Evolutionary conservation across 2,797 vertebrate species (phyloP).

Genomic region (Sebastes kiyomatsui): DNA sequence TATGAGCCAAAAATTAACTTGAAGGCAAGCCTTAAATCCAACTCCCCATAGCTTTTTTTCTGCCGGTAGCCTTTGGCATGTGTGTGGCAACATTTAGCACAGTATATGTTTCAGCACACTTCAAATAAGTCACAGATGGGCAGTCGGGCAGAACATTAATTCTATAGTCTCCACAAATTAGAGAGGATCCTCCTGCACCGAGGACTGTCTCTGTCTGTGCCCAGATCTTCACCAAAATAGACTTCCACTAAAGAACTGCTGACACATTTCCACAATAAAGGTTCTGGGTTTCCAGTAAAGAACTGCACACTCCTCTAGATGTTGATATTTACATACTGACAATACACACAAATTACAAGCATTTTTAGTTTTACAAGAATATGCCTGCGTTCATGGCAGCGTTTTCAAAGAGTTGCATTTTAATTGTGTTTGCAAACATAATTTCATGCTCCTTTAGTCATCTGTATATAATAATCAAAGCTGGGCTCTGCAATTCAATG

Average conservation of each 20-base stretch:
- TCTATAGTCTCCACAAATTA: slow-evolving; percentile 79
- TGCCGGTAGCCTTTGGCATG: slow-evolving; percentile 58
- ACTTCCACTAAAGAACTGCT: slow-evolving; percentile 50
- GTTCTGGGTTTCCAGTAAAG: slow-evolving; percentile 40
- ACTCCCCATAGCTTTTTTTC: slow-evolving; percentile 43
- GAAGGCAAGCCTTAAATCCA: slow-evolving; percentile 63
- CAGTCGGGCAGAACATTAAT: slow-evolving; percentile 75
- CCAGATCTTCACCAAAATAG: slow-evolving; percentile 65
- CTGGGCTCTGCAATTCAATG: slow-evolving; percentile 74
- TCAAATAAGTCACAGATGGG: slow-evolving; percentile 83
- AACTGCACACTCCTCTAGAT: slow-evolving; percentile 25
- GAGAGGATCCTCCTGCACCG: slow-evolving; percentile 64
- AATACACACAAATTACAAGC: slow-evolving; percentile 47
- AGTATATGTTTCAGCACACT: slow-evolving; percentile 75
- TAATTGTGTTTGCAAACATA: slow-evolving; percentile 73
- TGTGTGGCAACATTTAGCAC: slow-evolving; percentile 67
- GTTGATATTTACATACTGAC: slow-evolving; percentile 62
- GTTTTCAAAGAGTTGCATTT: slow-evolving; percentile 55
- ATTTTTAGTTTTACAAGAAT: slow-evolving; percentile 34
- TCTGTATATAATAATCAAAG: slow-evolving; percentile 83
- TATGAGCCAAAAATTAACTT: slow-evolving; percentile 71
- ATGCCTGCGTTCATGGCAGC: slow-evolving; percentile 29
- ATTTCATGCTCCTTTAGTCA: slow-evolving; percentile 76
- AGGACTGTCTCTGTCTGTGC: slow-evolving; percentile 55
- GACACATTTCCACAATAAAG: slow-evolving; percentile 58